These are phyloP conservation scores for Scytalopus superciliaris DNA, from an alignment of 2,113 vertebrate genomes.

Conservation along the genomic window DNA sequence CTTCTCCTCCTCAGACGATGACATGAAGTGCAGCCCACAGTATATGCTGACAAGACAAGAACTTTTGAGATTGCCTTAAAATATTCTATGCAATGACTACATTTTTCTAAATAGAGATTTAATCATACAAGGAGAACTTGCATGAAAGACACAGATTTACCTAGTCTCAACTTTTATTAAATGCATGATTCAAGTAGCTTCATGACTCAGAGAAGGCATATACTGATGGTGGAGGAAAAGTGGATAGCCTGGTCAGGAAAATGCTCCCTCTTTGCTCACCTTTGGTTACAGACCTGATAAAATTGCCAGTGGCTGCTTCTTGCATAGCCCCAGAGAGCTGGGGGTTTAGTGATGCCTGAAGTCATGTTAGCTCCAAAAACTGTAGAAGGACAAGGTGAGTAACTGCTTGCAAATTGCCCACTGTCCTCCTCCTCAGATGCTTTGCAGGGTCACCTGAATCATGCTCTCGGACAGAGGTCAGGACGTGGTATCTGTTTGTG, in stretches of 20 bases:
- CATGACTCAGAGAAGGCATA: background rate
- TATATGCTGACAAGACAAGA: conserved; percentile 35
- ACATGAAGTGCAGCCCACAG: background rate
- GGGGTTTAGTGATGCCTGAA: background rate
- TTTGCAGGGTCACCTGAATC: too few species aligned
- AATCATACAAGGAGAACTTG: background rate
- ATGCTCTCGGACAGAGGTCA: background rate
- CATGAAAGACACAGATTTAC: background rate
- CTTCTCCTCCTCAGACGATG: background rate
- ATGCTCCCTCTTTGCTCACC: background rate
- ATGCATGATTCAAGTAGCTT: background rate
- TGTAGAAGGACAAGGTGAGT: background rate
- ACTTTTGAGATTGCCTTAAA: conserved; percentile 23
- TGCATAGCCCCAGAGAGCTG: background rate
- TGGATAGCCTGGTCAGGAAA: background rate
- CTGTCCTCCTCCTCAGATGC: background rate
- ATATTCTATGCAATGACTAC: background rate
- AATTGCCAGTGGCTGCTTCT: background rate
- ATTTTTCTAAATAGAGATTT: background rate
- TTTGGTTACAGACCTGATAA: background rate
- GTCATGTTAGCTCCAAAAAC: background rate
- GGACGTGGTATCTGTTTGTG: fast-evolving
- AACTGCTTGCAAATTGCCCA: background rate
- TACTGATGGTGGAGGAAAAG: background rate
- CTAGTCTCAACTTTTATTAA: background rate